phyloP scores from a whole-genome alignment of 2,888 invertebrate species.

The Cenopis cana region DNA sequence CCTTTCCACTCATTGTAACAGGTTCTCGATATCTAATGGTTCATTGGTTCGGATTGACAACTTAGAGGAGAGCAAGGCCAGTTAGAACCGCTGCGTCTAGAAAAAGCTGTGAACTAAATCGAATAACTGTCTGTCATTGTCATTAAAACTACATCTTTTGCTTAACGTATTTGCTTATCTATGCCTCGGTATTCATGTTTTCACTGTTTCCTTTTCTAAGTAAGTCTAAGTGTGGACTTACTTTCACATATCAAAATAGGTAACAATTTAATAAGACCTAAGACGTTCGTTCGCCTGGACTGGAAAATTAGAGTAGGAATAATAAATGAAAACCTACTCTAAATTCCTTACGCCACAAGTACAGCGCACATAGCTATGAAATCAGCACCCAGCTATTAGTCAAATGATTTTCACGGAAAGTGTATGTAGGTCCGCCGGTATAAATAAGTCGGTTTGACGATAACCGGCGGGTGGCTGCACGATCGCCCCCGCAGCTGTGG shows the following conservation, averaged over 20 bases:
- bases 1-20: conserved; percentile 69
- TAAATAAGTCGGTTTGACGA: conserved; percentile 62
- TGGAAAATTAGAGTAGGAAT: neutral
- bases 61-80: conserved; percentile 31
- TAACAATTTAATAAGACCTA: neutral
- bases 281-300: neutral
- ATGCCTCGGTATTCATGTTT: neutral
- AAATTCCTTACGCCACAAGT: neutral
- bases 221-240: no score
- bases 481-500: conserved; percentile 75
- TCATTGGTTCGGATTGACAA: conserved; percentile 41
- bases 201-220: neutral
- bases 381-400: conserved; percentile 49
- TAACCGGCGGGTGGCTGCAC: conserved; percentile 71
- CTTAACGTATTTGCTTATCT: conserved; percentile 15
- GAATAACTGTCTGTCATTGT: conserved; percentile 29
- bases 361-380: conserved; percentile 18
- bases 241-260: no score
- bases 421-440: conserved; percentile 55
- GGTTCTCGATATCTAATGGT: conserved; percentile 61
- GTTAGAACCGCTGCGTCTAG: conserved; percentile 28
- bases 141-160: neutral
- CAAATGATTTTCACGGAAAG: conserved; percentile 50
- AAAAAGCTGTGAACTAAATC: conserved; percentile 25
- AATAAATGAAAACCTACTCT: neutral